Evolutionary conservation across 2,888 invertebrate species (phyloP).

Genomic region (Auanema freiburgensis): DNA sequence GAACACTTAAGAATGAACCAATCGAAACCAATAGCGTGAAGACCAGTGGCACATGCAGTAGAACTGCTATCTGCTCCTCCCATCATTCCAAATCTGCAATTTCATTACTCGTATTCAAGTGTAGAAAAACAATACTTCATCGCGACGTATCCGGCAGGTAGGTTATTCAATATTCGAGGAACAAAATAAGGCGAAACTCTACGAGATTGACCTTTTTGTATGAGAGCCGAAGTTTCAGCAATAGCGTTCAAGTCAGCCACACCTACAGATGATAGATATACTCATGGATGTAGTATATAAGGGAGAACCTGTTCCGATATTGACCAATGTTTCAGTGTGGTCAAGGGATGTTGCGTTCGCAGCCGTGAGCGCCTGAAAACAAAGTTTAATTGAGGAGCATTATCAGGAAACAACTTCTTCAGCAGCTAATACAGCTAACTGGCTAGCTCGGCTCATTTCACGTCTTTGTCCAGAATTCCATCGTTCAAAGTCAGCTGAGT

Average conservation of each 20-base stretch:
- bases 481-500: no score
- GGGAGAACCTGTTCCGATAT: conserved; percentile 74
- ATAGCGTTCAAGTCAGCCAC: conserved; percentile 89
- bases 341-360: no score
- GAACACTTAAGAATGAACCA: neutral
- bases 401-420: no score
- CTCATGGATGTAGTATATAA: no score
- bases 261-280: conserved; percentile 68
- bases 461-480: no score
- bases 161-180: conserved; percentile 87
- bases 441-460: no score
- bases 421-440: no score
- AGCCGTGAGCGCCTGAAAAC: no score
- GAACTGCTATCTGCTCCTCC: conserved; percentile 92
- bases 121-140: conserved; percentile 38
- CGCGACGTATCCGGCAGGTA: conserved; percentile 89
- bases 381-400: no score
- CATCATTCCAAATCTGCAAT: conserved; percentile 54
- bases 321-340: conserved; percentile 56
- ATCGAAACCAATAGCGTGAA: conserved; percentile 80
- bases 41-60: conserved; percentile 95
- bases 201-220: conserved; percentile 71
- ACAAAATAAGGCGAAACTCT: conserved; percentile 92
- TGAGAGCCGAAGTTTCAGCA: conserved; percentile 76
- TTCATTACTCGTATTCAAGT: neutral